Evolutionary conservation across 2,888 invertebrate genomes (phyloP), one percentile per base, ranked within the genome.

Genomic region (Tricholauxania praeusta): DNA sequence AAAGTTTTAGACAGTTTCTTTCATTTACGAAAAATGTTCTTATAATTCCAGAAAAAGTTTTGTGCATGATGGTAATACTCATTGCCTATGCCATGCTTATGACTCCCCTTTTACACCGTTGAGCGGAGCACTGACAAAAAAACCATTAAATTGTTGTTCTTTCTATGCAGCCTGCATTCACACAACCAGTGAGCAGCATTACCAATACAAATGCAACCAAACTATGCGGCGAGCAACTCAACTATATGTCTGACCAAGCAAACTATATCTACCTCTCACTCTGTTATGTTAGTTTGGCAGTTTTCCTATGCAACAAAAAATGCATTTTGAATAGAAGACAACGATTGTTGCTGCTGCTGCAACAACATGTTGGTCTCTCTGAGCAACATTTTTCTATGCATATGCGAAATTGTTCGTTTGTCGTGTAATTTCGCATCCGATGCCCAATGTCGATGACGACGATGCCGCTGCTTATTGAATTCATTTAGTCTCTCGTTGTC

Each of bases 371-470:
- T 39, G 39, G 39, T 39, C 39, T 39, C 39, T 39, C 39, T 10
- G 39, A 39, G 39, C 39, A 39, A 39, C 39, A 39, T 39, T 39
- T 10, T 39, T 39, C 39, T 10, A 10, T 28, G 28, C 28, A 28
- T 28, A 28, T 28, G 28, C 28, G 28, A 28, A 28, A 28, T 28
- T 28, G 28, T 28, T 28, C 28, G 28, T 28, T 28, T 28, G 52
- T 53, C 19, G n/a, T 53, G 14, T 80, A 81, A 82, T 77, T 72
- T 69, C 77, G 77, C 80, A 77, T 76, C 75, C 74, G 71, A 63
- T 68, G 75, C 28, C 28, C 28, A 28, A 28, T 28, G 28, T 28
- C 28, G 74, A 64, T 52, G 57, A 52, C 62, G 68, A 59, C 55
- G 70, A 69, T 75, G 22, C 51, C 63, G 72, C 63, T 12, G 60